These are phyloP conservation scores for Brachionus calyciflorus DNA, from an alignment of 1,140 invertebrate genomes.

Conservation along the genomic window DNA sequence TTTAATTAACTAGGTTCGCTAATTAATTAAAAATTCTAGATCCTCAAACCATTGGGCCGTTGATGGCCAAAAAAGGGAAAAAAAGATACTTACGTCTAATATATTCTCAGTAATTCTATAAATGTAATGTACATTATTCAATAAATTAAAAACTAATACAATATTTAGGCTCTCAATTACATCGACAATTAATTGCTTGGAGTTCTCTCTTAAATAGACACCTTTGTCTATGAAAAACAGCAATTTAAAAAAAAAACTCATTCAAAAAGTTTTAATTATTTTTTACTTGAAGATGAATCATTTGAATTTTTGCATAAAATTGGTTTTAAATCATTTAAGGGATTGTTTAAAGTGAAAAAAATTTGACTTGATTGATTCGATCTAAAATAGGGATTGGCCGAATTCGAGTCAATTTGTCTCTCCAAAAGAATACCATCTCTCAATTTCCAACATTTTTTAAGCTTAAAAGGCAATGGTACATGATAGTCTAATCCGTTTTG, in stretches of 20 bases:
- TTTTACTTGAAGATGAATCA: too few relatives aligned
- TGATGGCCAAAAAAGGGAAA: too few relatives aligned
- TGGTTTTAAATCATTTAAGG: constrained; percentile 39
- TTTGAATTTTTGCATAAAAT: constrained; percentile 36
- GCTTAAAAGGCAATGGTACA: constrained; percentile 30
- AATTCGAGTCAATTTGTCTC: not conserved
- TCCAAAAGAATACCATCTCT: constrained; percentile 34
- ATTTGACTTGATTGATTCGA: constrained; percentile 11
- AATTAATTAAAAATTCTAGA: too few relatives aligned
- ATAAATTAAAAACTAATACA: constrained; percentile 20
- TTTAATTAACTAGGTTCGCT: too few relatives aligned
- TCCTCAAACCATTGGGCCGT: too few relatives aligned
- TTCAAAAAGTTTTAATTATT: not conserved
- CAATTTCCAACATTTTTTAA: constrained; percentile 43
- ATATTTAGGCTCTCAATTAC: constrained; percentile 24
- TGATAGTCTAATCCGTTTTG: constrained; percentile 31
- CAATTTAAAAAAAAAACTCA: not conserved
- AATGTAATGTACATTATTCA: constrained; percentile 37
- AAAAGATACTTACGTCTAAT: not conserved
- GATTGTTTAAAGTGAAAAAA: constrained; percentile 31
- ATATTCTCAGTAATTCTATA: constrained; percentile 37
- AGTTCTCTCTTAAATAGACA: constrained; percentile 11
- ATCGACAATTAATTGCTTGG: constrained; percentile 28
- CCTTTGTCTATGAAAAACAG: constrained; percentile 1
- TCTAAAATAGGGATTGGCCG: constrained; percentile 9